Percentiles rank a stretch among this genome's conserved stretches.
phyloP scores from a whole-genome alignment of 2,888 invertebrate genomes.

The Noctua pronuba region DNA sequence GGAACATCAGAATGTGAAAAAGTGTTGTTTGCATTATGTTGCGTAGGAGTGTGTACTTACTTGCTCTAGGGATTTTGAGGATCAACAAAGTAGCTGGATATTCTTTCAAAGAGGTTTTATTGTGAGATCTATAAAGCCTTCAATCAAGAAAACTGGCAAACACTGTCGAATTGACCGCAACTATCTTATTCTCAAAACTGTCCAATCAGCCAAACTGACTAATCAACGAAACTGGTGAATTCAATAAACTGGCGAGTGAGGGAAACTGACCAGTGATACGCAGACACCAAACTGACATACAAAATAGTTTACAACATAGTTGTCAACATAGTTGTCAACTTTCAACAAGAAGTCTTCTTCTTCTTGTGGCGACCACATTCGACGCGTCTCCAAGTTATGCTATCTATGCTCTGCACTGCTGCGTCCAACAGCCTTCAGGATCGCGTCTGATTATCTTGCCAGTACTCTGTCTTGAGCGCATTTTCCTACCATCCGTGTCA shows the following conservation, averaged over 20 bases:
- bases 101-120: background rate
- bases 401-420: background rate
- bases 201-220: too few species aligned
- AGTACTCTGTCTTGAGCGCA: too few species aligned
- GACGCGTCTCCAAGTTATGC: background rate
- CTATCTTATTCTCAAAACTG: too few species aligned
- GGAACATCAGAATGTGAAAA: constrained; percentile 28
- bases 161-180: background rate
- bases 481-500: too few species aligned
- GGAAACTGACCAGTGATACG: too few species aligned
- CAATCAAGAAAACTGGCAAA: background rate
- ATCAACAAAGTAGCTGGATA: background rate
- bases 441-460: too few species aligned
- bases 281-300: too few species aligned
- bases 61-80: background rate
- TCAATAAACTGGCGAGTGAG: too few species aligned
- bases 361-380: background rate
- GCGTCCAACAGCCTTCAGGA: too few species aligned
- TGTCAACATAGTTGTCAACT: background rate
- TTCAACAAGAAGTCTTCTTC: background rate
- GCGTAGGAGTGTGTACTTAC: background rate
- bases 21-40: constrained; percentile 14
- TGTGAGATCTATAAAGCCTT: background rate
- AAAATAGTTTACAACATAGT: too few species aligned
- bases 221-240: too few species aligned